These are phyloP conservation scores for Melanostoma scalare DNA, from an alignment of 2,888 invertebrate genomes.

Conservation along the genomic window DNA sequence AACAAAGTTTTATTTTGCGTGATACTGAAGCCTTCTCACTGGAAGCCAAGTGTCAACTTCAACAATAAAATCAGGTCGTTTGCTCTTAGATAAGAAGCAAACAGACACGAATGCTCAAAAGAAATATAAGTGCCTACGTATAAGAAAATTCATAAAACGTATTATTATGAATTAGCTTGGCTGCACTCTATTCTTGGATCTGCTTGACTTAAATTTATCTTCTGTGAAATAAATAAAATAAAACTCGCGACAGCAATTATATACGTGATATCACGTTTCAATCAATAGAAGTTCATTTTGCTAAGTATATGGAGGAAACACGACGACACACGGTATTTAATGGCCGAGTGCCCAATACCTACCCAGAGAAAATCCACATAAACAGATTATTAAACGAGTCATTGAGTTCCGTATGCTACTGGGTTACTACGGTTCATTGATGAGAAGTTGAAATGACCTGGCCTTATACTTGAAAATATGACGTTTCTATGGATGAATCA, in stretches of 20 bases:
- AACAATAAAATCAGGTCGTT: constrained; percentile 39
- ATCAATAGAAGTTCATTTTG: constrained; percentile 46
- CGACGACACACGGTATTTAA: constrained; percentile 28
- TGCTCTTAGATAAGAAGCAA: constrained; percentile 17
- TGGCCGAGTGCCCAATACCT: constrained; percentile 6
- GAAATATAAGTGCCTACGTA: neutral
- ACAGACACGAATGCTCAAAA: neutral
- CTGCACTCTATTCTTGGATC: constrained; percentile 23
- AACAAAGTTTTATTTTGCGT: neutral
- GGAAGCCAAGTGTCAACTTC: constrained; percentile 16
- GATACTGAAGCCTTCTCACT: constrained; percentile 11
- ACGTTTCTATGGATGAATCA: constrained; percentile 15
- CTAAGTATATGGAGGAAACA: constrained; percentile 20
- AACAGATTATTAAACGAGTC: constrained; percentile 19
- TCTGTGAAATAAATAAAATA: constrained; percentile 38
- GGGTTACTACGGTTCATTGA: constrained; percentile 3
- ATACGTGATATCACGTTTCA: constrained; percentile 61
- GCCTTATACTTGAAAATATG: constrained; percentile 38
- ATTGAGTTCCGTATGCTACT: constrained; percentile 42
- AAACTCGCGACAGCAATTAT: constrained; percentile 30
- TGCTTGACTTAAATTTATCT: constrained; percentile 36
- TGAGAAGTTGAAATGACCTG: constrained; percentile 17
- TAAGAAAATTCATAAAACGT: constrained; percentile 48
- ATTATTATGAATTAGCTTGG: constrained; percentile 25
- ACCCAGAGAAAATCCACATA: constrained; percentile 1